Base-by-base conservation (phyloP, 2,797 vertebrate species). In the Danio albolineatus region DNA sequence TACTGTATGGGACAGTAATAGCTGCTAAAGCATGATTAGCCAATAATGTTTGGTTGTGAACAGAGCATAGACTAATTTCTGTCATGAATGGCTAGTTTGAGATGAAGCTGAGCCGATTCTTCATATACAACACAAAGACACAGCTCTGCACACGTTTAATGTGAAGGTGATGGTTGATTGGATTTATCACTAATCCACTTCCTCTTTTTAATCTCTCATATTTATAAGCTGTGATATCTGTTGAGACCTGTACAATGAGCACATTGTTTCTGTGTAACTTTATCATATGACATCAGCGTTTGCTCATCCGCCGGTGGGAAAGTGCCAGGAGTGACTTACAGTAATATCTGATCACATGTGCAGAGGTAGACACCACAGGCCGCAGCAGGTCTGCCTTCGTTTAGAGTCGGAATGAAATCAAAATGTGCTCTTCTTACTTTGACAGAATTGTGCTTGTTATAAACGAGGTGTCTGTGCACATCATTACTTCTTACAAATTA, bases 251-350 rank as follows among this genome's bases (percentile, higher is more conserved):
- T 9, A 81, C 75, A 84, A 75, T 57, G 14, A 9, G 51, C 14
- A 10, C 75, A 78, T 65, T 78, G 64, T 84, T 72, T 69, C 61
- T 43, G 49, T 41, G 12, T 36, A 61, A 67, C 62, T 75, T 75
- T 70, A 39, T 62, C 71, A 38, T 8, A 87, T 93, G 90, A 92
- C 90, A 87, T 92, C 89, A 92, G 56, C 67, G 81, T 83, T 83
- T 76, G 8, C 17, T 43, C 6, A 51, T 16, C 12, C 19, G 60
- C 69, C 82, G 77, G 77, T 82, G 86, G 51, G 79, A 76, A 86
- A 79, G 69, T 41, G 39, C 39, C 44, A 54, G 38, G 13, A 36
- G 19, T 66, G 62, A 72, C 53, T 64, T 46, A 54, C 48, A 44
- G 36, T 57, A 60, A 88, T 82, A 77, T 48, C 44, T 12, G 56